Evolutionary conservation across 2,113 vertebrate species (phyloP).

Genomic region (Embiotoca jacksoni): DNA sequence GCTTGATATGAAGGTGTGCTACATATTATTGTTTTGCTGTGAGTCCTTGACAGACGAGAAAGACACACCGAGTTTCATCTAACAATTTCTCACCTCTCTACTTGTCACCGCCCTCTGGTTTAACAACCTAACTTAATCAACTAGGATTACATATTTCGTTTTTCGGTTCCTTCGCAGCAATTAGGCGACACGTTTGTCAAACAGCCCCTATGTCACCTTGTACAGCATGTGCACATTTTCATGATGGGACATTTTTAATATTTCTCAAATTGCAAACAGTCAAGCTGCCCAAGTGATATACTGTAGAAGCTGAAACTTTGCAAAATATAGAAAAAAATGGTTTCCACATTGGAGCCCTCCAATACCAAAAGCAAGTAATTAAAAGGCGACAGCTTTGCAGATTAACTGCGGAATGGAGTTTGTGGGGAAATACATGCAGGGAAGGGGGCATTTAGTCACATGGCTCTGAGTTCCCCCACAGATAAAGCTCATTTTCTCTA

Average conservation of each 20-base stretch:
- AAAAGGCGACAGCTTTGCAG: constrained; percentile 81
- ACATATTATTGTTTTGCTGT: constrained; percentile 29
- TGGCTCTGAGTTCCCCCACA: constrained; percentile 80
- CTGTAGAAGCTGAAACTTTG: constrained; percentile 55
- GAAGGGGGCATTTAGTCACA: constrained; percentile 82
- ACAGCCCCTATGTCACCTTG: constrained; percentile 64
- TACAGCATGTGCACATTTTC: constrained; percentile 33
- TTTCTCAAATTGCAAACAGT: constrained; percentile 40
- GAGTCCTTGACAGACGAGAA: constrained; percentile 55
- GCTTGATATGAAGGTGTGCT: constrained; percentile 37
- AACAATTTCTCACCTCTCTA: constrained; percentile 75
- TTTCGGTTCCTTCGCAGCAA: constrained; percentile 74
- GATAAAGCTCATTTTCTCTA: constrained; percentile 86
- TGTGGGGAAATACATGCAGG: constrained; percentile 75
- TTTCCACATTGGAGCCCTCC: constrained; percentile 63
- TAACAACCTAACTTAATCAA: constrained; percentile 77
- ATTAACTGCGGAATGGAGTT: constrained; percentile 77
- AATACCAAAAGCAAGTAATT: constrained; percentile 81
- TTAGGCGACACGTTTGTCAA: constrained; percentile 76
- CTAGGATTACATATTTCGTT: constrained; percentile 75
- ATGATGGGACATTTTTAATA: constrained; percentile 25
- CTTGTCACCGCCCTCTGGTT: constrained; percentile 65
- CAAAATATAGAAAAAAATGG: constrained; percentile 65
- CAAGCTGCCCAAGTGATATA: constrained; percentile 38
- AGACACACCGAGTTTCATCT: constrained; percentile 69